These are phyloP conservation scores for Chrysomela aeneicollis DNA, from an alignment of 2,888 invertebrate species.

Conservation along the genomic window DNA sequence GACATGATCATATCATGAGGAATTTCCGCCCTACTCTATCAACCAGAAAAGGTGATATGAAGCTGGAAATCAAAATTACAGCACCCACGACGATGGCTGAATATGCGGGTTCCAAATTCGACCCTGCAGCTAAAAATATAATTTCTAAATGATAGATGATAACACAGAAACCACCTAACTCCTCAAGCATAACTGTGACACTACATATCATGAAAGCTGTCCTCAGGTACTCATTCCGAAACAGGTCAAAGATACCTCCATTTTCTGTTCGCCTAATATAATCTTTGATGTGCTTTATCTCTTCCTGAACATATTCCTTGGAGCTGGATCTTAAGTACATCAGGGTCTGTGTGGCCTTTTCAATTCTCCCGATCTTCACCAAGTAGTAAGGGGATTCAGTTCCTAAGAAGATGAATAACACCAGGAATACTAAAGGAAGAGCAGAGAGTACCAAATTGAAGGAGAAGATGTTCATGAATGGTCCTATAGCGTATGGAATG, in stretches of 20 bases:
- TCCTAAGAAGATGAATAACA: conserved; percentile 69
- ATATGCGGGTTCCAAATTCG: conserved; percentile 67
- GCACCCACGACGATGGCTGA: conserved; percentile 79
- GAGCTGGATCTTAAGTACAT: conserved; percentile 75
- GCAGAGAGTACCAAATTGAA: conserved; percentile 64
- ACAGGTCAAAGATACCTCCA: conserved; percentile 65
- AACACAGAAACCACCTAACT: conserved; percentile 61
- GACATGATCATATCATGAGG: conserved; percentile 73
- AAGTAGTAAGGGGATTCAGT: conserved; percentile 82
- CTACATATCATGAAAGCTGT: conserved; percentile 79
- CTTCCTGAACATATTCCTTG: conserved; percentile 67
- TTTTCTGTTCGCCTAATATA: conserved; percentile 48
- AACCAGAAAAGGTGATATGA: conserved; percentile 74
- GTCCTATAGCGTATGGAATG: conserved; percentile 74
- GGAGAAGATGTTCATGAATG: conserved; percentile 70
- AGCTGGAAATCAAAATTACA: conserved; percentile 78
- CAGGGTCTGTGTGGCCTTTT: conserved; percentile 71
- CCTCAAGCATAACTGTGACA: conserved; percentile 70
- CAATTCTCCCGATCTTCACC: conserved; percentile 65
- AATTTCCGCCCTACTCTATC: conserved; percentile 78
- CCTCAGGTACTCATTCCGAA: conserved; percentile 71
- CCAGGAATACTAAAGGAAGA: conserved; percentile 63
- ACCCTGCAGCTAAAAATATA: conserved; percentile 74
- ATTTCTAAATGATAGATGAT: conserved; percentile 66
- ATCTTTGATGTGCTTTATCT: conserved; percentile 54